These are phyloP conservation scores for Cheiracanthium punctorium DNA, from an alignment of 2,888 invertebrate genomes.

Conservation along the genomic window DNA sequence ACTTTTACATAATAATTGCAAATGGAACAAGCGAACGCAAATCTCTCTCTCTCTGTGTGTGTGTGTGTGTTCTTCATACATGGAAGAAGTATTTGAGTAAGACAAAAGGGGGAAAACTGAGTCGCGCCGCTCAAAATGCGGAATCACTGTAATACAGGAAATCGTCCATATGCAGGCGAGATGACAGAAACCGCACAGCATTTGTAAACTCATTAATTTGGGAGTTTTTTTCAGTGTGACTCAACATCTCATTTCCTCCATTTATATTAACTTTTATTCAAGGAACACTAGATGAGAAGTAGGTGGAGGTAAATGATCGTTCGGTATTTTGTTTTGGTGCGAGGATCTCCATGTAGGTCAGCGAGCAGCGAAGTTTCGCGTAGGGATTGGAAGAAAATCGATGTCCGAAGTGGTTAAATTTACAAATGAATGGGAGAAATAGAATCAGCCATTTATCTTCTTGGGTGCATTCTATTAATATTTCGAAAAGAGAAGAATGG, in stretches of 20 bases:
- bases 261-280: conserved; percentile 3
- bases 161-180: background rate
- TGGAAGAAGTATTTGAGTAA: too few species aligned
- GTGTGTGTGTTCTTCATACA: too few species aligned
- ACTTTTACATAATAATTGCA: too few species aligned
- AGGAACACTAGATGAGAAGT: background rate
- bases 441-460: too few species aligned
- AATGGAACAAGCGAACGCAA: too few species aligned
- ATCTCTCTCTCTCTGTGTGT: too few species aligned
- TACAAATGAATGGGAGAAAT: background rate
- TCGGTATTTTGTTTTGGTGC: conserved; percentile 5
- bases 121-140: background rate
- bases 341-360: background rate
- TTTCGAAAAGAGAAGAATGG: too few species aligned
- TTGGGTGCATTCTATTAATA: too few species aligned
- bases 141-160: background rate
- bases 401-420: background rate
- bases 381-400: background rate
- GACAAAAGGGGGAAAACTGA: too few species aligned
- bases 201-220: background rate
- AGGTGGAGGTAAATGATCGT: conserved; percentile 14
- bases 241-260: background rate
- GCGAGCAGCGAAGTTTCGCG: background rate
- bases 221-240: background rate
- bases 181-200: background rate